These are phyloP conservation scores for Netelia fuscicornis DNA, from an alignment of 2,888 invertebrate genomes.

Conservation along the genomic window DNA sequence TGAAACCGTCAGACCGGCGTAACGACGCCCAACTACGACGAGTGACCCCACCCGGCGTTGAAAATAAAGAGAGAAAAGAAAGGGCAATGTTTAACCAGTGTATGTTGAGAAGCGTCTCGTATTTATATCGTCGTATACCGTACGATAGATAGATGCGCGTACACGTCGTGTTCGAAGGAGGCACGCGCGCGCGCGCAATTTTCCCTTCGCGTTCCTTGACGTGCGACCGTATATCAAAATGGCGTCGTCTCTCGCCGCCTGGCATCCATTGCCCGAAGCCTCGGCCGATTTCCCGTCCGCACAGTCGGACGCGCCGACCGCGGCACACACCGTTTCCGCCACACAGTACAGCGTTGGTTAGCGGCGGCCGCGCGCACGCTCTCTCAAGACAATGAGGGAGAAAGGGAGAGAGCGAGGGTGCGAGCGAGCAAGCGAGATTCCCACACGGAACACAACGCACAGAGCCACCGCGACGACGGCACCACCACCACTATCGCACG, in stretches of 20 bases:
- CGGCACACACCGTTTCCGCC: constrained; percentile 58
- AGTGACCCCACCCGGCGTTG: constrained; percentile 17
- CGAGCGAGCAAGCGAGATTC: constrained; percentile 32
- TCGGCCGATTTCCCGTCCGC: constrained; percentile 74
- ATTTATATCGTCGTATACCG: background rate
- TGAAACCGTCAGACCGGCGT: constrained; percentile 40
- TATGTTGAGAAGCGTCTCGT: background rate
- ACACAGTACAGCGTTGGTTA: constrained; percentile 39
- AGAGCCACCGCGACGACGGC: constrained; percentile 54
- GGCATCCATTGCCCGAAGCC: constrained; percentile 81
- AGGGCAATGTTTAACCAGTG: background rate
- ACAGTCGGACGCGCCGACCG: constrained; percentile 68
- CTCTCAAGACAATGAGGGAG: constrained; percentile 9
- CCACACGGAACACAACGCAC: constrained; percentile 52
- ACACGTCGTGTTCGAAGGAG: constrained; percentile 10
- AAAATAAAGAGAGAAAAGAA: background rate
- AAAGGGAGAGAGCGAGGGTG: constrained; percentile 46
- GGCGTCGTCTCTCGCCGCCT: constrained; percentile 82
- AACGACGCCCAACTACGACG: constrained; percentile 29
- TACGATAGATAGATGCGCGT: background rate
- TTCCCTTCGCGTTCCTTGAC: constrained; percentile 78
- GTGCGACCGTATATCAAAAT: constrained; percentile 84
- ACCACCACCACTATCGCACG: constrained; percentile 69
- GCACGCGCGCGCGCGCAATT: constrained; percentile 61
- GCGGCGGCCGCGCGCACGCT: constrained; percentile 49